A percentile compares a stretch with the other conserved stretches of the same genome.
phyloP scores from a whole-genome alignment of 35 echinoderm and acorn worm species.

The Ophiothrix spiculata region DNA sequence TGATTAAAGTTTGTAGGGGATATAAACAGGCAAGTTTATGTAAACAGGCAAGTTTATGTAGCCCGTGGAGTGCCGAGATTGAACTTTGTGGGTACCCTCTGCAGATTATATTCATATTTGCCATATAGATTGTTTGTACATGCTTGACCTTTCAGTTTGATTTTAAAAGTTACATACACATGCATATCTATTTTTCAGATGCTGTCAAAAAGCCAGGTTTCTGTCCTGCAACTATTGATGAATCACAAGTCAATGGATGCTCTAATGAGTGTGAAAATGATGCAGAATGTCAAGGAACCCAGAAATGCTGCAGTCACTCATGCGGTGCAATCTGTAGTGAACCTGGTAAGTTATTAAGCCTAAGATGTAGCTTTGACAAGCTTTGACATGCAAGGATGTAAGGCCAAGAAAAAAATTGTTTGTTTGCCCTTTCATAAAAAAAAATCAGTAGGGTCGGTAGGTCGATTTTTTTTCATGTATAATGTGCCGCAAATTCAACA shows the following conservation, averaged over 20 bases:
- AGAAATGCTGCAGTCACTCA: constrained; percentile 34
- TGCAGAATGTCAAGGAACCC: constrained; percentile 5
- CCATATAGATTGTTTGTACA: neutral
- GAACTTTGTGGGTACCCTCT: too few relatives aligned
- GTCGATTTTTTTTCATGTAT: too few relatives aligned
- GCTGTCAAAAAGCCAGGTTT: constrained; percentile 1
- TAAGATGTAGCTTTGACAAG: neutral
- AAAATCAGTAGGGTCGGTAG: too few relatives aligned
- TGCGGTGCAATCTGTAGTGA: constrained; percentile 13
- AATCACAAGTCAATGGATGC: constrained; percentile 22
- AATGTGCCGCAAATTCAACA: too few relatives aligned
- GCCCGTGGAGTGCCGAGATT: too few relatives aligned
- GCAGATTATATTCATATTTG: too few relatives aligned
- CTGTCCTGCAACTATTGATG: constrained; percentile 42
- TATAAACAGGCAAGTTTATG: too few relatives aligned
- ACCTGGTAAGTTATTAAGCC: neutral
- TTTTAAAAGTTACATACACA: neutral
- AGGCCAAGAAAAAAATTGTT: too few relatives aligned
- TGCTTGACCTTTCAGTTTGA: neutral
- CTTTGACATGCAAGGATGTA: neutral
- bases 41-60: too few relatives aligned
- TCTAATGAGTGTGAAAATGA: constrained; percentile 38
- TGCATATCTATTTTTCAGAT: neutral
- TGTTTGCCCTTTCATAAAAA: too few relatives aligned
- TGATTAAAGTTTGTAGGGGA: too few relatives aligned